phyloP scores from a whole-genome alignment of 2,113 vertebrate species.

The Mus musculus region DNA sequence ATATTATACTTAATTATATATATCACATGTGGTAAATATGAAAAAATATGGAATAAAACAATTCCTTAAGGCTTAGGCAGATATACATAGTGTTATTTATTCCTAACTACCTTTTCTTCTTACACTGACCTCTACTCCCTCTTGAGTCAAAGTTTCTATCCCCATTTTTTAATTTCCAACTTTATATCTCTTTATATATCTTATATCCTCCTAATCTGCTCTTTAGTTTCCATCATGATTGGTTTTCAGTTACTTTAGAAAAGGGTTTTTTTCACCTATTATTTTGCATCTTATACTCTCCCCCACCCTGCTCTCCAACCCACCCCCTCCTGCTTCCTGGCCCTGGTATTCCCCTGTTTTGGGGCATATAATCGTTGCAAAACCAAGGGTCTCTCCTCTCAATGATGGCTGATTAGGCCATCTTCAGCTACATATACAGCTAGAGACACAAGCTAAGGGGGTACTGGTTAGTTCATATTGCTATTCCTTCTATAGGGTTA shows the following conservation, averaged over 20 bases:
- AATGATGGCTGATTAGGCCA: too few relatives aligned
- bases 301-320: too few relatives aligned
- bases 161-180: background rate
- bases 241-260: background rate
- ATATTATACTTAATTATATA: background rate
- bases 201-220: background rate
- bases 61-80: background rate
- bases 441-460: too few relatives aligned
- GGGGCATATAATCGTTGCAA: too few relatives aligned
- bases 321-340: too few relatives aligned
- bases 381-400: too few relatives aligned
- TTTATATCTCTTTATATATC: background rate
- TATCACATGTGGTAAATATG: background rate
- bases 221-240: background rate
- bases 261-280: background rate
- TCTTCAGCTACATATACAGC: too few relatives aligned
- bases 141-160: background rate
- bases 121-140: background rate
- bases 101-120: background rate
- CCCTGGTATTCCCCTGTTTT: too few relatives aligned
- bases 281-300: background rate
- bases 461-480: too few relatives aligned
- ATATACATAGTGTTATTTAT: background rate
- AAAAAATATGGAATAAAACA: background rate
- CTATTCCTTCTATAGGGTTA: too few relatives aligned